Evolutionary conservation across 2,797 vertebrate species (phyloP), one percentile per base, ranked within the genome.

Genomic region (Hapalemur alaotrensis): DNA sequence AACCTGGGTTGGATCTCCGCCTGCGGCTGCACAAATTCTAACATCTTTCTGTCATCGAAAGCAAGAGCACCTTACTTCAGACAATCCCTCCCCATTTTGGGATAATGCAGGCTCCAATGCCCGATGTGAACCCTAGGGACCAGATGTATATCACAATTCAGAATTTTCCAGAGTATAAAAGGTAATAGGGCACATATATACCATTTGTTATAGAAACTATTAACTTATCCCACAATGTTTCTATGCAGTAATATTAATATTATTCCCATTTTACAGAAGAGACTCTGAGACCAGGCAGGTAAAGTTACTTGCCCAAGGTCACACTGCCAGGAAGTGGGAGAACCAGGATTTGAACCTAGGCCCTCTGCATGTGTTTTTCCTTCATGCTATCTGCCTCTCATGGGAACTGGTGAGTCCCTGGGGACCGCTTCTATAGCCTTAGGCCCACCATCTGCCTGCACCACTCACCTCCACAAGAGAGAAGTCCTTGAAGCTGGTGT

Each of bases 381-480:
- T 73, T 63, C 83, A 67, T 2, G 46, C 43, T 41, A 1, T 63
- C 83, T 81, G 54, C 13, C 69, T 78, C 54, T 83, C 4, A 0
- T 48, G 38, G n/a, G 43, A 30, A 46, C 30, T 46, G 72, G 61
- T 14, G 2, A 43, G 30, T 57, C 35, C 93, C 70, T 30, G 59
- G 61, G 38, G 59, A 57, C 32, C 30, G 48, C 14, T 78, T 65
- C 35, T 32, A 4, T 6, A 81, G 57, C 28, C 50, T 63, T 43
- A 76, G 61, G 15, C 18, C 67, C 54, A 35, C 67, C 1, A 1
- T 4, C 73, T 25, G n/a, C 48, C 7, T 4, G 11, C 2, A 3
- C 10, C 25, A 4, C 83, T 97, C 93, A 98, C 98, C 98, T 98
- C 98, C 69, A 98, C 92, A 0, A 96, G 4, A 25, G 90, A 70